These are phyloP conservation scores for Ectropis grisescens DNA, from an alignment of 1,140 invertebrate genomes.

Conservation along the genomic window DNA sequence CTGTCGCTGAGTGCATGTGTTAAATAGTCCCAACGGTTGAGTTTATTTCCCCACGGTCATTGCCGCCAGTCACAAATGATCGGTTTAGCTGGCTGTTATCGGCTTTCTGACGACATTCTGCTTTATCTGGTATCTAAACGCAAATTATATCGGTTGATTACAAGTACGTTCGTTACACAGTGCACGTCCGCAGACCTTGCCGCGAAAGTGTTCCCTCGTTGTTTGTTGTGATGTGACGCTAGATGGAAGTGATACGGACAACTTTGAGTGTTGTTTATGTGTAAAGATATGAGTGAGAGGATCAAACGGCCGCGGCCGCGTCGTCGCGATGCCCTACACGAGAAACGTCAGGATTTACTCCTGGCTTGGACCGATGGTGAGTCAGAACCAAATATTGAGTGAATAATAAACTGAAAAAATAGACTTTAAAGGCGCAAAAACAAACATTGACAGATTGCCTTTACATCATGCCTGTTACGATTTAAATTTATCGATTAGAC, in stretches of 20 bases:
- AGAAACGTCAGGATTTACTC: constrained; percentile 56
- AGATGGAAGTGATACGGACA: neutral
- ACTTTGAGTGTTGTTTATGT: constrained; percentile 19
- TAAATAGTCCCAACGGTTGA: no score
- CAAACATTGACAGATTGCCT: no score
- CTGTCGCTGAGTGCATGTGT: no score
- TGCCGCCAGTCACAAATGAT: constrained; percentile 5
- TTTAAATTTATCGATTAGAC: no score
- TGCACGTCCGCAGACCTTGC: constrained; percentile 41
- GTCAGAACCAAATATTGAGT: no score
- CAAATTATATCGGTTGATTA: constrained; percentile 43
- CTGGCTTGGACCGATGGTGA: constrained; percentile 62
- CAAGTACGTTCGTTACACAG: constrained; percentile 23
- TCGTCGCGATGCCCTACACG: constrained; percentile 42
- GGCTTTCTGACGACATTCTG: constrained; percentile 42
- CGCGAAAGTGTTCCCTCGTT: constrained; percentile 18
- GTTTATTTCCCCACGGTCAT: neutral
- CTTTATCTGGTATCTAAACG: constrained; percentile 43
- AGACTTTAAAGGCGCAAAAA: no score
- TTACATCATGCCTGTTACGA: no score
- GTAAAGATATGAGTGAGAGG: constrained; percentile 37
- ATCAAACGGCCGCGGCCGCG: constrained; percentile 38
- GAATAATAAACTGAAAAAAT: no score
- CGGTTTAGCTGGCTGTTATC: constrained; percentile 27
- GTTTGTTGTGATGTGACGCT: constrained; percentile 27